Evolutionary conservation across 2,113 vertebrate species (phyloP), one percentile per base, ranked within the genome.

Genomic region (Actinemys pallida): DNA sequence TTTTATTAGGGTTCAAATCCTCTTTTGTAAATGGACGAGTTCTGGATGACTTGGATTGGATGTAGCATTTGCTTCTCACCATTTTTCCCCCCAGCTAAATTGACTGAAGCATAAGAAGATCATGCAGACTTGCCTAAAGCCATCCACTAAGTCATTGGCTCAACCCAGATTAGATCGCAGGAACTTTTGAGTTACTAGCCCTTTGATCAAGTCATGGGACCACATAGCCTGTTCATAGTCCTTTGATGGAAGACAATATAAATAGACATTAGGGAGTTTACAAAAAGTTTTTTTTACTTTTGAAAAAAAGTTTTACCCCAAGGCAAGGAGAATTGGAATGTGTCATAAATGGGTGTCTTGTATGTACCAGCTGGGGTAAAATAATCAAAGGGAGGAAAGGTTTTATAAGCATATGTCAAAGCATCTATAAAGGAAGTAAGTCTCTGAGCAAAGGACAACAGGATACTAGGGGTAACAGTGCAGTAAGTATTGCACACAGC

Each of bases 161-260:
- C 96, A 95, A 81, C 94, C 93, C 94, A 97, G 95, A 97, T 97
- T 93, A 96, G 96, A 97, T 97, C 96, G 91, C 95, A 96, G 94
- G 96, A 98, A 92, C 85, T 95, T 97, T 96, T 90, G 92, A 59
- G 88, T 22, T 42, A 16, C 59, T 13, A 45, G 59, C 5, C 45
- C 95, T 98, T 98, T 97, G 96, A 98, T 97, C 95, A 96, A 95
- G 94, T 96, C 96, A 96, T 93, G 95, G 95, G 95, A 97, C 94
- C 97, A 92, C 94, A 96, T 97, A 94, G 93, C 53, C 86, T 94
- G n/a, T 93, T 96, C 96, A 94, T 96, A 95, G 96, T 90, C 62
- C 96, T 97, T 97, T 98, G 97, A 98, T 96, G 96, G 97, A 93
- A 95, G 95, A 90, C 93, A 96, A 89, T 95, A 97, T 95, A 97